Conservation (phyloP, 2,113 vertebrate species). For the Onychostoma macrolepis region DNA sequence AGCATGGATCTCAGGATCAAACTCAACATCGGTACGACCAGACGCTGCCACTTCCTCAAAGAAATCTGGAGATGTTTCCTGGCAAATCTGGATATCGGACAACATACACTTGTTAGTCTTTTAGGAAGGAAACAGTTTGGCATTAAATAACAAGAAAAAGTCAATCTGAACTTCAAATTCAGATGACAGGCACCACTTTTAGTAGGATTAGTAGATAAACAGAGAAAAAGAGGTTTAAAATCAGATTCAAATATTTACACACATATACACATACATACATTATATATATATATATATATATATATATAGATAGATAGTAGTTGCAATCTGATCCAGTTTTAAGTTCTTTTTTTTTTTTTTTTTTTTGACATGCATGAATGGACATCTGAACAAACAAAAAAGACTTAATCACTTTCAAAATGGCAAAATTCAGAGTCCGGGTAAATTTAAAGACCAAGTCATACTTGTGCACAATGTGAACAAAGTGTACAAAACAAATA, state of each 20-base stretch:
- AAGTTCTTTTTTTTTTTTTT: not conserved
- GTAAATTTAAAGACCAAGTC: not conserved
- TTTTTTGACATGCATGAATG: not conserved
- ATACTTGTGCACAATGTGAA: not conserved
- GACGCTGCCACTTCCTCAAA: conserved; percentile 63
- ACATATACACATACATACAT: no score
- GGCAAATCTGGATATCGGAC: conserved; percentile 69
- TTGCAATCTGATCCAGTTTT: not conserved
- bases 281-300: no score
- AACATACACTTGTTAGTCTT: conserved; percentile 13
- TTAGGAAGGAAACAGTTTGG: not conserved
- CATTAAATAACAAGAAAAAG: not conserved
- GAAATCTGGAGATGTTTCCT: conserved; percentile 73
- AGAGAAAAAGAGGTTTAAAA: not conserved
- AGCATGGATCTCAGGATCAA: conserved; percentile 72
- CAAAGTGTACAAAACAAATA: not conserved
- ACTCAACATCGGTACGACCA: conserved; percentile 48
- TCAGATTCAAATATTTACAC: conserved; percentile 1
- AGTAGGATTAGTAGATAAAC: not conserved
- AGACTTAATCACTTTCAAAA: no score
- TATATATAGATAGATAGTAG: no score
- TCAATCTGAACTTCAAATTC: not conserved
- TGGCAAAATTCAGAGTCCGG: not conserved
- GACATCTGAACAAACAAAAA: not conserved
- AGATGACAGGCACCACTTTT: not conserved